These are phyloP conservation scores for Margaritifera margaritifera DNA, from an alignment of 2,888 invertebrate species.

Conservation along the genomic window DNA sequence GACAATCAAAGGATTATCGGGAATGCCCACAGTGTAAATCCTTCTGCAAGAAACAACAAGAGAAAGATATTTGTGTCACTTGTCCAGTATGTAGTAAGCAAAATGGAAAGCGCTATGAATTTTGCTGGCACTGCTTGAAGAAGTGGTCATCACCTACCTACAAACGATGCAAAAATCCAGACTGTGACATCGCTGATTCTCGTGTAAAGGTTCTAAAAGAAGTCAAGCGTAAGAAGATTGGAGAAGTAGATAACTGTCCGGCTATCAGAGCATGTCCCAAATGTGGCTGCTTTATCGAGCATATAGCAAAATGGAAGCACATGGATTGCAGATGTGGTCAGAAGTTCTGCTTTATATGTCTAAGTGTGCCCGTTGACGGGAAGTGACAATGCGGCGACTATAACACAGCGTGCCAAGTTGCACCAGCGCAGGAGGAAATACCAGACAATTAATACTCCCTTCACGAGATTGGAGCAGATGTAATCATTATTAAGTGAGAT, in stretches of 20 bases:
- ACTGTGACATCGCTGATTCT: constrained; percentile 38
- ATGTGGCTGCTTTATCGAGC: constrained; percentile 29
- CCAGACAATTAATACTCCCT: too few relatives aligned
- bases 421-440: constrained; percentile 22
- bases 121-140: constrained; percentile 44
- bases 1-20: constrained; percentile 35
- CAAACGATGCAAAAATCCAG: constrained; percentile 32
- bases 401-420: constrained; percentile 29
- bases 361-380: constrained; percentile 15
- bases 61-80: constrained; percentile 27
- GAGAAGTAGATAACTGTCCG: constrained; percentile 21
- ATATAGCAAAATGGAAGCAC: constrained; percentile 26
- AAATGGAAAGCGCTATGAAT: constrained; percentile 28
- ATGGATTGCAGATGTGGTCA: constrained; percentile 29
- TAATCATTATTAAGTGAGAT: too few relatives aligned
- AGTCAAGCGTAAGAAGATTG: constrained; percentile 17
- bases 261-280: constrained; percentile 28
- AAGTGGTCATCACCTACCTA: constrained; percentile 22
- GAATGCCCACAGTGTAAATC: constrained; percentile 39
- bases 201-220: constrained; percentile 30
- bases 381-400: constrained; percentile 32
- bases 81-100: constrained; percentile 38
- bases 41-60: constrained; percentile 26
- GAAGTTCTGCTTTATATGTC: constrained; percentile 30
- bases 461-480: too few relatives aligned